A percentile compares a stretch with the other conserved stretches of the same genome.
Conservation (phyloP, 2,797 vertebrate genomes). For the Pelochelys cantorii region DNA sequence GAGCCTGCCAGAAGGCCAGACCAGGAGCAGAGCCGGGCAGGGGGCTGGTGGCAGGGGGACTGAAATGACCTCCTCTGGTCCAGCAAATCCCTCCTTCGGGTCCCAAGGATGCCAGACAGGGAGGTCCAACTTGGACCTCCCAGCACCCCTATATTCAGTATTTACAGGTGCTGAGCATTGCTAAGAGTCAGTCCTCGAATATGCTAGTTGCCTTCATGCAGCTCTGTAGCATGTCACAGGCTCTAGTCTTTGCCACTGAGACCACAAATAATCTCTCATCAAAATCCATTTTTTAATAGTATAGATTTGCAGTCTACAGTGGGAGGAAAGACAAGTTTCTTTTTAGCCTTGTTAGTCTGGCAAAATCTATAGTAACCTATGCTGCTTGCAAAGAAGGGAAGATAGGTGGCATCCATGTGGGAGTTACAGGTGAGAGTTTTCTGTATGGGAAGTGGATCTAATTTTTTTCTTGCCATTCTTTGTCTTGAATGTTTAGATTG, state of each 20-base stretch:
- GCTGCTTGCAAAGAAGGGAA: background rate
- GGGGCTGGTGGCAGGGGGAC: too few relatives aligned
- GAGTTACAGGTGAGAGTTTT: background rate
- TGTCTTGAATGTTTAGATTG: background rate
- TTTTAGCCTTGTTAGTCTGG: background rate
- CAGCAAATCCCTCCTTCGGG: too few relatives aligned
- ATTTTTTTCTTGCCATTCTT: background rate
- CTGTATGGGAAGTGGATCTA: background rate
- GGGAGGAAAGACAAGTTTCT: background rate
- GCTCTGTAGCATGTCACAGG: background rate
- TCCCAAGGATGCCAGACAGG: too few relatives aligned
- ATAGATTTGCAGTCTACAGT: background rate
- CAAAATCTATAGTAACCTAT: background rate
- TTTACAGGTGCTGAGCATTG: accelerated
- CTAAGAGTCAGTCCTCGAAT: background rate
- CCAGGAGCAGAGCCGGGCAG: too few relatives aligned
- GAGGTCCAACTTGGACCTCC: background rate
- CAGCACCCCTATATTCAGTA: background rate
- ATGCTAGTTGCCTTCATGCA: accelerated
- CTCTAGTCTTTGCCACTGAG: background rate
- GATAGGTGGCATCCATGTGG: background rate
- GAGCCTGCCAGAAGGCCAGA: too few relatives aligned
- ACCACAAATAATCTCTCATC: background rate
- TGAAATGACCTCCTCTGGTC: too few relatives aligned
- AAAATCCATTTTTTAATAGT: background rate